Percentiles rank a stretch among this genome's conserved stretches.
phyloP scores from a whole-genome alignment of 2,888 invertebrate genomes.

The Agapetus fuscipes region DNA sequence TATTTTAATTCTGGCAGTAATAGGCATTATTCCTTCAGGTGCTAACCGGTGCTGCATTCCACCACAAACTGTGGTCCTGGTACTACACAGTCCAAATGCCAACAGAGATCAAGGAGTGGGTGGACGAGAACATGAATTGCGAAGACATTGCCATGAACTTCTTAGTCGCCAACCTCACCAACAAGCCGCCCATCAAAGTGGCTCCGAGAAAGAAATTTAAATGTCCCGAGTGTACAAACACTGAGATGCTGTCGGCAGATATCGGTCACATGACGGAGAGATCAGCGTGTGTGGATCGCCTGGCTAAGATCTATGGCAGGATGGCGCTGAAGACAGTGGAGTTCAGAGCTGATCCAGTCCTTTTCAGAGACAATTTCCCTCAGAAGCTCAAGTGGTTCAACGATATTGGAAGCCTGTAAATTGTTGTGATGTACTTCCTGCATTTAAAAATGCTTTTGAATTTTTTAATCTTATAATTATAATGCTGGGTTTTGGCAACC shows the following conservation, averaged over 20 bases:
- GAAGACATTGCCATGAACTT: conserved; percentile 99
- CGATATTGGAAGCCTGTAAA: conserved; percentile 76
- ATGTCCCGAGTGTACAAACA: conserved; percentile 89
- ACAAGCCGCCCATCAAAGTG: conserved; percentile 90
- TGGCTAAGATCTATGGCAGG: conserved; percentile 68
- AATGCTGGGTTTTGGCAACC: too few species aligned
- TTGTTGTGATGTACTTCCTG: background rate
- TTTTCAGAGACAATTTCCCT: conserved; percentile 79
- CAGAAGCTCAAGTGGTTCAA: conserved; percentile 82
- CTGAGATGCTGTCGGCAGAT: conserved; percentile 89
- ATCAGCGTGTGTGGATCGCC: conserved; percentile 78
- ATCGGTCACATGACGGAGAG: conserved; percentile 87
- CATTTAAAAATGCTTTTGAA: too few species aligned
- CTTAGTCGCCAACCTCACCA: conserved; percentile 84
- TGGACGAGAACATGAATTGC: conserved; percentile 94
- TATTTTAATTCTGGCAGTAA: too few species aligned
- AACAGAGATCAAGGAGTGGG: conserved; percentile 74
- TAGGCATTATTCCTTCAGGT: too few species aligned
- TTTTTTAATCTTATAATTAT: too few species aligned
- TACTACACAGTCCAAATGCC: conserved; percentile 88
- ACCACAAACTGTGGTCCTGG: conserved; percentile 93
- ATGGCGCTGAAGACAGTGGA: conserved; percentile 86
- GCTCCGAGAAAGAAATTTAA: conserved; percentile 95
- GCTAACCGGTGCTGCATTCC: conserved; percentile 91
- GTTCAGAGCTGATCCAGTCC: conserved; percentile 90